phyloP scores from a whole-genome alignment of 23 tunicate species.

The Corella eumyota region DNA sequence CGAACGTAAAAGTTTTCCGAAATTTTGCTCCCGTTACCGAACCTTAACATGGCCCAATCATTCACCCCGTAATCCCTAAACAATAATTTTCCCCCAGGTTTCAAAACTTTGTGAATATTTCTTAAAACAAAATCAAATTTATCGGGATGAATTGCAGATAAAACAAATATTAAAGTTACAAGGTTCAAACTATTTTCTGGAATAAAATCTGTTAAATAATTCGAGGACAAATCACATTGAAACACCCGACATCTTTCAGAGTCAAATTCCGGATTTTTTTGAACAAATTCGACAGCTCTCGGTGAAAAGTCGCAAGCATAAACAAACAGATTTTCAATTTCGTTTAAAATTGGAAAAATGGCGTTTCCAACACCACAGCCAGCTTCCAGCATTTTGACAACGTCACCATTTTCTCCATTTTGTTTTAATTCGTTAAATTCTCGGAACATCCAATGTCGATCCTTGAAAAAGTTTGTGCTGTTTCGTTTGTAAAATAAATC shows the following conservation, averaged over 20 bases:
- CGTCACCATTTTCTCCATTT: no score
- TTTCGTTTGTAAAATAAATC: conserved; percentile 93
- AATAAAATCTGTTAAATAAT: conserved; percentile 15
- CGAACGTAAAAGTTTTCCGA: conserved; percentile 82
- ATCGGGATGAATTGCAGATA: conserved; percentile 95
- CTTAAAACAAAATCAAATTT: conserved; percentile 50
- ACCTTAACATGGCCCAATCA: conserved; percentile 97
- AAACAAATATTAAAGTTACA: conserved; percentile 69
- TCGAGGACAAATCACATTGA: conserved; percentile 48
- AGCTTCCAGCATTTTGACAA: conserved; percentile 82
- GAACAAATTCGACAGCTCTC: conserved; percentile 69
- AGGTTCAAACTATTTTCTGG: conserved; percentile 53
- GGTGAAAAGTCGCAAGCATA: conserved; percentile 94
- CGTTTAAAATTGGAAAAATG: conserved; percentile 79
- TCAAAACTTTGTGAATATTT: conserved; percentile 56
- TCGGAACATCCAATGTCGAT: conserved; percentile 83
- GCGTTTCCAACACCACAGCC: conserved; percentile 98
- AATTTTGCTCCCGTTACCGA: conserved; percentile 76
- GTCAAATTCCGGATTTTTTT: conserved; percentile 39
- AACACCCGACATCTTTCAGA: conserved; percentile 42
- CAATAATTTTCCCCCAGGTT: conserved; percentile 61
- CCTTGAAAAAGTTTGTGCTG: conserved; percentile 82
- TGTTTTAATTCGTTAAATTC: conserved; percentile 64
- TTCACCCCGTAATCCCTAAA: conserved; percentile 92
- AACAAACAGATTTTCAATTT: conserved; percentile 33